Percentiles rank a stretch among this genome's conserved stretches.
phyloP scores from a whole-genome alignment of 2,888 invertebrate genomes.

The Tholera decimalis region DNA sequence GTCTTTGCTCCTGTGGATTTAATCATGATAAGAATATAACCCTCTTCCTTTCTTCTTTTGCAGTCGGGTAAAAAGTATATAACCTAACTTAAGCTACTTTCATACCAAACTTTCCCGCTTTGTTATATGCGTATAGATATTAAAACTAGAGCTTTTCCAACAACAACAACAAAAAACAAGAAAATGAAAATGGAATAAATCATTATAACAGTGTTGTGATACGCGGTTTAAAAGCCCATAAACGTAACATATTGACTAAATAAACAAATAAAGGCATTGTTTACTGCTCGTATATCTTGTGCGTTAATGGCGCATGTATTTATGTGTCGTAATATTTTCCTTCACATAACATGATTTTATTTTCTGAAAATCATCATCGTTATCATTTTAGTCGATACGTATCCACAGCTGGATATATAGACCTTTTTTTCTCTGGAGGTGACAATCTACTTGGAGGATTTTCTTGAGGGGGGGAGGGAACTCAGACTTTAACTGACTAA shows the following conservation, averaged over 20 bases:
- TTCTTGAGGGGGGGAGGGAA: too few species aligned
- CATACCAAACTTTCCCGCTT: too few species aligned
- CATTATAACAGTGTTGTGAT: constrained; percentile 43
- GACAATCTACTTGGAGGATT: too few species aligned
- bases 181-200: constrained; percentile 42
- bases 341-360: neutral
- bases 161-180: neutral
- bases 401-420: too few species aligned
- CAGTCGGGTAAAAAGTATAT: too few species aligned
- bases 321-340: constrained; percentile 7
- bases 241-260: constrained; percentile 37
- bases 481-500: too few species aligned
- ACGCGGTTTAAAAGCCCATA: constrained; percentile 37
- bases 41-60: too few species aligned
- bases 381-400: neutral
- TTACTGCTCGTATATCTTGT: constrained; percentile 46
- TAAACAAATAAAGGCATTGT: constrained; percentile 47
- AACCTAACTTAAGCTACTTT: too few species aligned
- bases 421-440: too few species aligned
- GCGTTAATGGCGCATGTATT: constrained; percentile 24
- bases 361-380: neutral
- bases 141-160: neutral
- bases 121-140: neutral
- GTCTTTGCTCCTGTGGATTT: too few species aligned
- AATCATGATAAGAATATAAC: too few species aligned